Evolutionary conservation across 2,113 vertebrate species (phyloP).

Genomic region (Cervus canadensis): DNA sequence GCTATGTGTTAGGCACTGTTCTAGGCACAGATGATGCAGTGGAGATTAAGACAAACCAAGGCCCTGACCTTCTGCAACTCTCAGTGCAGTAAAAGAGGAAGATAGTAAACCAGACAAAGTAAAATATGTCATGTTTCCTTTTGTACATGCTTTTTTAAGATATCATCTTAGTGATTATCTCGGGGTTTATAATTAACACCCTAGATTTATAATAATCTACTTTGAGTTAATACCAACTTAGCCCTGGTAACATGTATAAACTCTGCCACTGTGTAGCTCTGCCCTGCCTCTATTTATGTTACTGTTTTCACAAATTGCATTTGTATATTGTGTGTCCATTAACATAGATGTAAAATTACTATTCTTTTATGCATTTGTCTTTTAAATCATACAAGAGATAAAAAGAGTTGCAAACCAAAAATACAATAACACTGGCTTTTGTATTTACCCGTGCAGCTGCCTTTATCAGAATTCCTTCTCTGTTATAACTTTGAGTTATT

Average conservation of each 20-base stretch:
- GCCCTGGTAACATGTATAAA: background rate
- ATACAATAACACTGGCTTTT: background rate
- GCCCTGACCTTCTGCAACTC: background rate
- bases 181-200: background rate
- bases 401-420: background rate
- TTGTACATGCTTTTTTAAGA: background rate
- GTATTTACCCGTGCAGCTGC: background rate
- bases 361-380: background rate
- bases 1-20: background rate
- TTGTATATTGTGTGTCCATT: background rate
- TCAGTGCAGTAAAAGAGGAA: background rate
- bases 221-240: background rate
- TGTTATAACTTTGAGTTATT: background rate
- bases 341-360: background rate
- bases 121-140: background rate
- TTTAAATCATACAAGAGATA: background rate
- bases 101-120: background rate
- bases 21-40: background rate
- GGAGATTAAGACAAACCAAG: background rate
- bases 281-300: background rate
- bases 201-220: background rate
- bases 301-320: background rate
- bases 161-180: background rate
- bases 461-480: background rate
- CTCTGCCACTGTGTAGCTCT: background rate